Evolutionary conservation across 2,888 invertebrate genomes (phyloP).

Genomic region (Leptodirus hochenwartii): DNA sequence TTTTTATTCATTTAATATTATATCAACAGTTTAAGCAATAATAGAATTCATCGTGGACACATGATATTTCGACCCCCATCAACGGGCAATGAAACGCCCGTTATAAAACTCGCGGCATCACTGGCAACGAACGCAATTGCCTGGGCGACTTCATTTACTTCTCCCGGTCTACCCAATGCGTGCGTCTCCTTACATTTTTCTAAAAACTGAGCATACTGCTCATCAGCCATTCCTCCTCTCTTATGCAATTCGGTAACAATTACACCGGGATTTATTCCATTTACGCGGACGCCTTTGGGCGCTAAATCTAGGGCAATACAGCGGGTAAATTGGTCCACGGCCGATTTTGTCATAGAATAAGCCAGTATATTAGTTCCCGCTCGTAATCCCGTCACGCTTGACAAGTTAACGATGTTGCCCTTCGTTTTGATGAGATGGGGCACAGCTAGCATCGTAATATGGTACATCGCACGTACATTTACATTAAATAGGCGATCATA

Average conservation of each 20-base stretch:
- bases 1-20: neutral
- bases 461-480: conserved; percentile 69
- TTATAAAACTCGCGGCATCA: conserved; percentile 73
- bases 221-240: conserved; percentile 67
- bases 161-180: conserved; percentile 75
- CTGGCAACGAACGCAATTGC: conserved; percentile 87
- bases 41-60: conserved; percentile 57
- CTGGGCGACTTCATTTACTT: conserved; percentile 70
- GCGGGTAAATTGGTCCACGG: conserved; percentile 87
- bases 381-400: conserved; percentile 81
- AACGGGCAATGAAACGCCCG: conserved; percentile 74
- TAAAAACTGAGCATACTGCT: conserved; percentile 67
- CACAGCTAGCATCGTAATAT: conserved; percentile 71
- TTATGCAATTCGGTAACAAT: conserved; percentile 76
- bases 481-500: conserved; percentile 80
- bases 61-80: conserved; percentile 91
- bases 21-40: no score
- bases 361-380: conserved; percentile 81
- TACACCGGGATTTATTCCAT: conserved; percentile 88
- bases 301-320: conserved; percentile 81
- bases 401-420: conserved; percentile 90
- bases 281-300: conserved; percentile 67
- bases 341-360: conserved; percentile 85
- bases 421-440: conserved; percentile 68
- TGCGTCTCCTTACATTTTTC: conserved; percentile 76